Conservation (phyloP, 2,888 invertebrate genomes). For the Meghimatium bilineatum region DNA sequence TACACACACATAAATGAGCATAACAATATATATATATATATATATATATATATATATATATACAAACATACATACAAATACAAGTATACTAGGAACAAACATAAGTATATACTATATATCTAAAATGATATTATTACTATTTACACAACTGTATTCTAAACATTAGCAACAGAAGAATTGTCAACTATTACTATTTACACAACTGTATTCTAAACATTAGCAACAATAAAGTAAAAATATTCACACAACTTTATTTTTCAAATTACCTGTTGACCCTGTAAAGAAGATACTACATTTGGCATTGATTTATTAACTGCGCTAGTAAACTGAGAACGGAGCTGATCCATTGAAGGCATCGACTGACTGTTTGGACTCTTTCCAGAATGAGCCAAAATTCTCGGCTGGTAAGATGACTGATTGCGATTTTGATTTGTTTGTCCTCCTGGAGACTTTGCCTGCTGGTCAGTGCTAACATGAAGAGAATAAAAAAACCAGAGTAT, state of each 20-base stretch:
- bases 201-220: too few species aligned
- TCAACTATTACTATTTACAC: too few species aligned
- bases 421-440: not conserved
- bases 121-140: too few species aligned
- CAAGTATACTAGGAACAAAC: too few species aligned
- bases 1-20: too few species aligned
- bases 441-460: not conserved
- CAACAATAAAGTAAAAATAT: too few species aligned
- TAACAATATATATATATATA: too few species aligned
- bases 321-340: conserved; percentile 55
- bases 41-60: too few species aligned
- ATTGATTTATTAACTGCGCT: conserved; percentile 51
- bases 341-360: conserved; percentile 51
- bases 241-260: not conserved
- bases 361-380: conserved; percentile 5
- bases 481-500: not conserved
- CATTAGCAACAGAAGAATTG: too few species aligned
- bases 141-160: too few species aligned
- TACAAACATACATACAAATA: too few species aligned
- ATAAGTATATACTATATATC: too few species aligned
- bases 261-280: conserved; percentile 37
- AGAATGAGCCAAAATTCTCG: not conserved
- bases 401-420: not conserved
- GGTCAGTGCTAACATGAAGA: not conserved
- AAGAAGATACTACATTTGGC: conserved; percentile 25